Base-by-base conservation (phyloP, 1,140 invertebrate genomes). In the Drosophila lowei region DNA sequence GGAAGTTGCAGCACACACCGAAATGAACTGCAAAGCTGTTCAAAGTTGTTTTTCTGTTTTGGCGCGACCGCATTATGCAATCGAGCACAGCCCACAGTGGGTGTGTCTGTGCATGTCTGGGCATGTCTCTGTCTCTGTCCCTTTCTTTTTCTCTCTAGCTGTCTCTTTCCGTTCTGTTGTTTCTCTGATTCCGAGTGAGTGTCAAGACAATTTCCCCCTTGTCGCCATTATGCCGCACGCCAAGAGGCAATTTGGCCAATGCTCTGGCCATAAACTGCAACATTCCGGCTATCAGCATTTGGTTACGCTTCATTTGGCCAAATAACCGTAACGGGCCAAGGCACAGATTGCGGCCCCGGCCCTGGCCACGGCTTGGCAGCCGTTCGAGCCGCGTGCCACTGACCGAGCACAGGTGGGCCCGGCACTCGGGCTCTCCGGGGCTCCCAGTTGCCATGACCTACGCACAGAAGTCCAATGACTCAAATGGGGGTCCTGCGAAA, bases 281-380 rank as follows among this genome's bases (percentile, higher is more conserved):
- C 65, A 85, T 85, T 85, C 71, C 48, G 77, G 77, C 81, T 86
- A 85, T 86, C 73, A 85, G 81, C 73, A 77, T 81, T 85, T 86
- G 81, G 77, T 74, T 85, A 86, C 68, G 81, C 68, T 86, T 85
- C 80, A 84, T 84, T 84, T 84, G 78, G 72, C 78, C 77, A 80
- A 65, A 70, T 61, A 67, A 61, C 73, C 54, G 59, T 67, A 79
- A 65, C 70, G 59, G 74, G 53, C 50, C 49, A 23, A 16, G 34
- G 64, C 64, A 70, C 78, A 66, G 61, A 80, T 80, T 80, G 66
- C 47, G 38, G 52, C 66, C 28, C 18, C 9, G 23, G 23, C 5
- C 23, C 23, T 25, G 42, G 56, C 66, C 21, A 15, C 9, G 8
- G 9, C 8, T 38, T 6, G 4, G 15, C n/a, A 13, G 11, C 46